Conservation (phyloP, 2,888 invertebrate genomes). For the Drosophila ustulata region DNA sequence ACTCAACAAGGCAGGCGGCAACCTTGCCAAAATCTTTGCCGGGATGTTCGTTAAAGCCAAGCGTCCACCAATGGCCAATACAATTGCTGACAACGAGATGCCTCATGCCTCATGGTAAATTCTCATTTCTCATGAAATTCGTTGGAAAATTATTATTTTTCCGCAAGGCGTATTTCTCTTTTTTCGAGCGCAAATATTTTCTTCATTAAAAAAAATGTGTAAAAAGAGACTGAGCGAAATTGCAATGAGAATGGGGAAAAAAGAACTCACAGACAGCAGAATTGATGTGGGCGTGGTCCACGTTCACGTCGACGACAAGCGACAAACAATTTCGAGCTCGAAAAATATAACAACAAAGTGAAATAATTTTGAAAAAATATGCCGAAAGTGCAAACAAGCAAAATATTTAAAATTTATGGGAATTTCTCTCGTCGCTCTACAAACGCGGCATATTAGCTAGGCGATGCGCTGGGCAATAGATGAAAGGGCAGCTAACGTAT, state of each 20-base stretch:
- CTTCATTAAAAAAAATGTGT: constrained; percentile 24
- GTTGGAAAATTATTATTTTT: constrained; percentile 46
- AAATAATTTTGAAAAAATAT: constrained; percentile 50
- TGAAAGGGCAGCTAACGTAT: neutral
- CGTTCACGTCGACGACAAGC: constrained; percentile 47
- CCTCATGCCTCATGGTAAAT: neutral
- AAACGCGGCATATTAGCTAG: constrained; percentile 31
- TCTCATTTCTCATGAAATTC: constrained; percentile 52
- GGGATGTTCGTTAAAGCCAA: constrained; percentile 22
- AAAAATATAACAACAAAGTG: constrained; percentile 17
- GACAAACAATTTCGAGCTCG: constrained; percentile 62
- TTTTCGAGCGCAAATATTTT: constrained; percentile 29
- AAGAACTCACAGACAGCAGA: constrained; percentile 44
- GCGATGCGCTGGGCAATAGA: neutral
- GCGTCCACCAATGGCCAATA: neutral
- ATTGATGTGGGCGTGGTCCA: constrained; percentile 64
- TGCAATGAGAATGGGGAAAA: neutral
- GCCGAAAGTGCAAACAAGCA: constrained; percentile 73
- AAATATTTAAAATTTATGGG: constrained; percentile 73
- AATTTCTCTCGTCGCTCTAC: constrained; percentile 33
- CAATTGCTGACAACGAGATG: neutral
- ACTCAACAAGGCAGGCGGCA: constrained; percentile 45
- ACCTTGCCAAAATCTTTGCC: constrained; percentile 47
- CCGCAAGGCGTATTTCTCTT: constrained; percentile 5
- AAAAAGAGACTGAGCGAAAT: constrained; percentile 25